Conservation (phyloP, 2,113 vertebrate genomes). For the Rhinopomastus cyanomelas region DNA sequence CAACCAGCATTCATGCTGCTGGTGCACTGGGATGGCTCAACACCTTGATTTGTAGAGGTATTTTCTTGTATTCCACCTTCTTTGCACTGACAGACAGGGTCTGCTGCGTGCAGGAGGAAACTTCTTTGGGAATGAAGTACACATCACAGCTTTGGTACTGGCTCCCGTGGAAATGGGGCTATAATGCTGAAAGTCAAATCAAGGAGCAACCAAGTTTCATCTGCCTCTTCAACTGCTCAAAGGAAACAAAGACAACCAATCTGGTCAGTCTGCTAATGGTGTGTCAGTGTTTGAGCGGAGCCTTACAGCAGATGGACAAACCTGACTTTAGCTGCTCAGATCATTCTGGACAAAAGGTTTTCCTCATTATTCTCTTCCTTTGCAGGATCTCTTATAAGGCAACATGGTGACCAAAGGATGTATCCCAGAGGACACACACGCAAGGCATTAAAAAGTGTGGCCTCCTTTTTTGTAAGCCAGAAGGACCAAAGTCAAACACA, state of each 20-base stretch:
- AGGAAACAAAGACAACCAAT: background rate
- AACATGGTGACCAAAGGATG: background rate
- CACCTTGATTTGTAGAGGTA: conserved; percentile 43
- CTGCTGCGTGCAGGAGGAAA: background rate
- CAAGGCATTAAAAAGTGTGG: background rate
- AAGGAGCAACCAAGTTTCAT: background rate
- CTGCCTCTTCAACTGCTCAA: background rate
- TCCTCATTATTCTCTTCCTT: background rate
- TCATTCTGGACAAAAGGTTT: background rate
- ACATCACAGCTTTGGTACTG: background rate
- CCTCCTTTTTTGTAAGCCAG: background rate
- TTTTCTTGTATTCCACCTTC: background rate
- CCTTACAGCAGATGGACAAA: background rate
- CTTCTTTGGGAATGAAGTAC: background rate
- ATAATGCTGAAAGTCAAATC: background rate
- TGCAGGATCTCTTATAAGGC: background rate
- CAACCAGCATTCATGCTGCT: background rate
- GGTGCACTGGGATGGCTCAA: conserved; percentile 9
- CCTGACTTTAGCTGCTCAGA: fast-evolving
- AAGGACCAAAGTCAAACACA: conserved; percentile 40
- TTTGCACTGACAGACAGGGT: background rate
- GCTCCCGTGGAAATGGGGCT: background rate
- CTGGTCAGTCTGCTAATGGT: background rate
- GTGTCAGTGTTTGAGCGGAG: background rate
- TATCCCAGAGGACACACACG: background rate